phyloP scores from a whole-genome alignment of 1,140 invertebrate genomes.

The Theocolax elegans region DNA sequence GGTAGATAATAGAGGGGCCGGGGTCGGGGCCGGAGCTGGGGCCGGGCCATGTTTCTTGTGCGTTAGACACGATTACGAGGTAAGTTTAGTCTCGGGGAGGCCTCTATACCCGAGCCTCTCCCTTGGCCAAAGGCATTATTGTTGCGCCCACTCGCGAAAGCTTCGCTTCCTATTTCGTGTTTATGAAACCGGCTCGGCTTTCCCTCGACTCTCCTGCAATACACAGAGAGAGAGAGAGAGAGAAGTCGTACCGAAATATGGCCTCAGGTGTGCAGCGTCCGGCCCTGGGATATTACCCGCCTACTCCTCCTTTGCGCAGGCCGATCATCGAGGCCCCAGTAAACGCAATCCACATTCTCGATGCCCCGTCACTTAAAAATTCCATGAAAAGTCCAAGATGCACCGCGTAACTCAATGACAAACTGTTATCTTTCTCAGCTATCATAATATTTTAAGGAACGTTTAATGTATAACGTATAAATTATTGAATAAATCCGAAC shows the following conservation, averaged over 20 bases:
- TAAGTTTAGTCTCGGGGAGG: slow-evolving; percentile 57
- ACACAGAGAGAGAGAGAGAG: not conserved
- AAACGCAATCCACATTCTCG: too few relatives aligned
- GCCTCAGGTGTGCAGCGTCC: slow-evolving; percentile 55
- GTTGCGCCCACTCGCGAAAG: slow-evolving; percentile 55
- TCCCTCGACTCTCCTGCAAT: not conserved
- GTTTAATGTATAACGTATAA: too few relatives aligned
- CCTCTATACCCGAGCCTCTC: too few relatives aligned
- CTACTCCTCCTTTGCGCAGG: not conserved
- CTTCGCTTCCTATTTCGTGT: slow-evolving; percentile 50
- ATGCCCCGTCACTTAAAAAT: too few relatives aligned
- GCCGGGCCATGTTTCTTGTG: slow-evolving; percentile 27
- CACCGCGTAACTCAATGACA: too few relatives aligned
- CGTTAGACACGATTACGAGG: slow-evolving; percentile 44
- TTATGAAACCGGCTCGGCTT: slow-evolving; percentile 53
- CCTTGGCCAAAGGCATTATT: slow-evolving; percentile 58
- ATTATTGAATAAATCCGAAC: too few relatives aligned
- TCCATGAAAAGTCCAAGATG: too few relatives aligned
- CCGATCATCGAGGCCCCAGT: too few relatives aligned
- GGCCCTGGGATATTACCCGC: not conserved
- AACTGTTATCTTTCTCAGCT: too few relatives aligned
- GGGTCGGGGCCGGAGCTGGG: slow-evolving; percentile 22
- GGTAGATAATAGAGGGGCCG: not conserved
- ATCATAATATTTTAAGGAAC: too few relatives aligned
- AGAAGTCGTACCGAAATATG: slow-evolving; percentile 53